Evolutionary conservation across 2,113 vertebrate genomes (phyloP).

Genomic region (Aldabrachelys gigantea): DNA sequence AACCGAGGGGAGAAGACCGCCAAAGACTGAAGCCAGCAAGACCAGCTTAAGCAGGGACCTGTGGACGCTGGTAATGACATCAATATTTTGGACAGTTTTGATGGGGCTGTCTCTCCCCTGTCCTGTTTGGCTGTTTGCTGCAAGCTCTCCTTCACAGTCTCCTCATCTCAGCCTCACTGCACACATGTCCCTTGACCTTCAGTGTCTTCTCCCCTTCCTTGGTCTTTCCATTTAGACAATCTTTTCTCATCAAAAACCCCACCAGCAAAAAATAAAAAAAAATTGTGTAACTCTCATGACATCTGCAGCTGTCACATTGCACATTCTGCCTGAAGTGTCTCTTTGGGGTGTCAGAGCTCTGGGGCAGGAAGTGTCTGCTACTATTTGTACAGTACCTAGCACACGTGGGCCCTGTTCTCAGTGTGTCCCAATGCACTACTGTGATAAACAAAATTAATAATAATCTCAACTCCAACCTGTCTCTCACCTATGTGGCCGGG

Average conservation of each 20-base stretch:
- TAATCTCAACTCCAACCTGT: neutral
- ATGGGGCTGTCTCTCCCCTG: neutral
- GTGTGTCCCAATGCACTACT: neutral
- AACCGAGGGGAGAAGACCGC: neutral
- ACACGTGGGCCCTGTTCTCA: neutral
- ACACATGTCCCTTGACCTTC: neutral
- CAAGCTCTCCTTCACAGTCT: neutral
- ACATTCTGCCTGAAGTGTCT: neutral
- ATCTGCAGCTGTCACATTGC: neutral
- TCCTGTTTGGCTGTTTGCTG: neutral
- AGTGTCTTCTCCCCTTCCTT: neutral
- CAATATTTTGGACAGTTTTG: neutral
- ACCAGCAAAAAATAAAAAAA: neutral
- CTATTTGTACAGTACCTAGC: neutral
- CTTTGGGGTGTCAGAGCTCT: neutral
- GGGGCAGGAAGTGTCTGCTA: neutral
- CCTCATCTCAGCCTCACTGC: neutral
- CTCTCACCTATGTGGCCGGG: neutral
- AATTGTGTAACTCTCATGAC: neutral
- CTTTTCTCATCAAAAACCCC: neutral
- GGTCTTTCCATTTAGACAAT: neutral
- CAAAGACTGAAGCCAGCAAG: neutral
- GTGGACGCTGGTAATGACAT: neutral
- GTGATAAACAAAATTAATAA: neutral
- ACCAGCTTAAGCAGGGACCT: neutral